Conservation (phyloP, 2,888 invertebrate genomes). For the Lepidocyrtinus sp. region DNA sequence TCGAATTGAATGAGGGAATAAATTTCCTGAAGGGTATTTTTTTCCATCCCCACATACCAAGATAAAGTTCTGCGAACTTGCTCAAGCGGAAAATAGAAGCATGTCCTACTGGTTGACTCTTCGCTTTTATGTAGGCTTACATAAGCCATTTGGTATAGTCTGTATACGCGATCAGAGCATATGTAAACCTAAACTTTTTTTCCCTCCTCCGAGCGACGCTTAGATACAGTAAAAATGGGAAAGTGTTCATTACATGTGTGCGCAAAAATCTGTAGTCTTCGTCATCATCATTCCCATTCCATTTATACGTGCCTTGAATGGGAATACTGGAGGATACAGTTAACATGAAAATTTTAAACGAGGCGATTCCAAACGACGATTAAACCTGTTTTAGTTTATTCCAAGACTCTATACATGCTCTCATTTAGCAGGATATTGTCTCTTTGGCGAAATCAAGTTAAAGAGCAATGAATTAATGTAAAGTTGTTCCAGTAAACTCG, state of each 20-base stretch:
- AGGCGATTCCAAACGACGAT: too few relatives aligned
- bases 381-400: too few relatives aligned
- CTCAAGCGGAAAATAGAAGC: conserved; percentile 70
- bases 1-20: conserved; percentile 70
- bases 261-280: conserved; percentile 9
- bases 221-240: too few relatives aligned
- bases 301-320: too few relatives aligned
- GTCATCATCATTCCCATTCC: neutral
- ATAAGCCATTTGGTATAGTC: neutral
- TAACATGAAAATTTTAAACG: too few relatives aligned
- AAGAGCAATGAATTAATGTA: too few relatives aligned
- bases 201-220: neutral
- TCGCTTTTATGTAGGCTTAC: conserved; percentile 2
- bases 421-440: too few relatives aligned
- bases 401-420: too few relatives aligned
- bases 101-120: conserved; percentile 62
- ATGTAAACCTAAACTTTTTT: neutral
- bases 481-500: too few relatives aligned
- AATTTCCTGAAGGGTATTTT: conserved; percentile 69
- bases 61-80: conserved; percentile 70
- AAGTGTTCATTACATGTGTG: conserved; percentile 30
- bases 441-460: too few relatives aligned
- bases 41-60: conserved; percentile 60
- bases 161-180: neutral
- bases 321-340: too few relatives aligned